These are phyloP conservation scores for Muscicapa striata DNA, from an alignment of 2,797 vertebrate genomes.

Conservation along the genomic window DNA sequence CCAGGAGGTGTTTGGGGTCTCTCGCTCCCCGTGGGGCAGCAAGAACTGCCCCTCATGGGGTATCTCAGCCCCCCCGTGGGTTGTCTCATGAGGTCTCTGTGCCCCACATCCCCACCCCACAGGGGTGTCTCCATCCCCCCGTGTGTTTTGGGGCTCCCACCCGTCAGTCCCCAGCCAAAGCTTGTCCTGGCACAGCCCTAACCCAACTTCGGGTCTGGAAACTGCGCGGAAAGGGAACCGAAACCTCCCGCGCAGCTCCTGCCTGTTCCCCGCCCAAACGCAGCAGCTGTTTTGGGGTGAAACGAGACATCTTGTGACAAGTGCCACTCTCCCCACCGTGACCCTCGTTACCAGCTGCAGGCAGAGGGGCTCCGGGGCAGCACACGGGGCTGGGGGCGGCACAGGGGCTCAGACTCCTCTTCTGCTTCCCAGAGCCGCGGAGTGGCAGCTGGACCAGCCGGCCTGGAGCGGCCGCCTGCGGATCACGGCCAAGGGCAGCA, in stretches of 20 bases:
- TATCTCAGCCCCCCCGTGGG: neutral
- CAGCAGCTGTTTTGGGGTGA: neutral
- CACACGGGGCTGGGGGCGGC: neutral
- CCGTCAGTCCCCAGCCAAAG: neutral
- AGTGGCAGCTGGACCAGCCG: slow-evolving; percentile 97
- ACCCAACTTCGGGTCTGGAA: neutral
- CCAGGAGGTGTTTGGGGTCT: neutral
- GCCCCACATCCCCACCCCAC: neutral
- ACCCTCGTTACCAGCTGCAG: fast-evolving
- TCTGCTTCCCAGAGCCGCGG: slow-evolving; percentile 85
- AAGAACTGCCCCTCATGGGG: neutral
- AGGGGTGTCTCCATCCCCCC: neutral
- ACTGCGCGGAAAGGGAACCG: neutral
- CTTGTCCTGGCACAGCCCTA: neutral
- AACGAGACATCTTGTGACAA: neutral
- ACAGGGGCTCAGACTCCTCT: neutral
- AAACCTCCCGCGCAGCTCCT: neutral
- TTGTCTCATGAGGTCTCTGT: neutral
- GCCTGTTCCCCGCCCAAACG: neutral
- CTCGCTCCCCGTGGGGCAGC: neutral
- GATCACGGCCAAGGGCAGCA: slow-evolving; percentile 87
- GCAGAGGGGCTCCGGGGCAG: neutral
- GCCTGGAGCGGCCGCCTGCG: slow-evolving; percentile 93
- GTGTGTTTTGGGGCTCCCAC: neutral
- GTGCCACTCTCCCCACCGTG: fast-evolving